These are phyloP conservation scores for Odontomyia ornata DNA, from an alignment of 2,888 invertebrate species.

Conservation along the genomic window DNA sequence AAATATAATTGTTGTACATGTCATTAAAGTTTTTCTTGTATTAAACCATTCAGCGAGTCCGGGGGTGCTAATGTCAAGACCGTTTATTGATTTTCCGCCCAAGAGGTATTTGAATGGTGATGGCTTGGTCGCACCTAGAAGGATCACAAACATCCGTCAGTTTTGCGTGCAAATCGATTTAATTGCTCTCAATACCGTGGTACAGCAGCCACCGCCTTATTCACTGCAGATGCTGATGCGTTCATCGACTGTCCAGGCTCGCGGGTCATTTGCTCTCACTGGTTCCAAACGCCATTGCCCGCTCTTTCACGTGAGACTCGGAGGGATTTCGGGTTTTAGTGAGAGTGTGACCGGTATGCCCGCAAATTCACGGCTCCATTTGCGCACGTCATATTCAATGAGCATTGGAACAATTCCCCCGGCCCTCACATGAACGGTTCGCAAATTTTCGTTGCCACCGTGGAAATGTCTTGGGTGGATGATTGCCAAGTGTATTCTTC, in stretches of 20 bases:
- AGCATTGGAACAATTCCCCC: conserved; percentile 47
- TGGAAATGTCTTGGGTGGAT: too few species aligned
- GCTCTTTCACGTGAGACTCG: background rate
- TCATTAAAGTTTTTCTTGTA: too few species aligned
- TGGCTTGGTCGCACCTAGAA: background rate
- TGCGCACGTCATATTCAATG: conserved; percentile 46
- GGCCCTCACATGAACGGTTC: too few species aligned
- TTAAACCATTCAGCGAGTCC: too few species aligned
- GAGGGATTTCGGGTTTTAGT: background rate
- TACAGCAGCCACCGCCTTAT: background rate
- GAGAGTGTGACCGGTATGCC: background rate
- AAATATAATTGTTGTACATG: too few species aligned
- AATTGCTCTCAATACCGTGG: background rate
- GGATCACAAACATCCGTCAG: background rate
- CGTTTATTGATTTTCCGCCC: conserved; percentile 29
- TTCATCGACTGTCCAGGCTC: background rate
- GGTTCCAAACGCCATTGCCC: background rate
- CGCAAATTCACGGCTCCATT: too few species aligned
- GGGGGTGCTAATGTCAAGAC: background rate
- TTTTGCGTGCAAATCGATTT: conserved; percentile 4
- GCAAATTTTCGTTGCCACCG: too few species aligned
- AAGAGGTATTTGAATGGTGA: background rate
- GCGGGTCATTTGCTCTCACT: background rate
- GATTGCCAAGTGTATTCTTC: too few species aligned
- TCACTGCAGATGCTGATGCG: background rate